Conservation (phyloP, 2,888 invertebrate species). For the Sepioteuthis lessoniana region DNA sequence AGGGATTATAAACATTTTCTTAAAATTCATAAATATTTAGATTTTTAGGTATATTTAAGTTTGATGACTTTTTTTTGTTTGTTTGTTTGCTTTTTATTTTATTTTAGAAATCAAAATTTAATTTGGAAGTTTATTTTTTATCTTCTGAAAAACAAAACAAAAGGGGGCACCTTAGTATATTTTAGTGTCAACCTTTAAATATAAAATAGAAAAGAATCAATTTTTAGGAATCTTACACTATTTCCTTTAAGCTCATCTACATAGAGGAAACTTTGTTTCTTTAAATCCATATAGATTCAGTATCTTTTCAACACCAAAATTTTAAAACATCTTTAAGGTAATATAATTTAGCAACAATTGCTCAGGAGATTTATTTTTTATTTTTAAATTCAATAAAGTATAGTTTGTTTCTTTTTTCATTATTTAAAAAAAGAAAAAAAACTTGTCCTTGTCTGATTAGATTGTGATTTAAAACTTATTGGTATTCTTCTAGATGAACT, state of each 20-base stretch:
- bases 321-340: background rate
- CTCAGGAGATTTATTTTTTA: background rate
- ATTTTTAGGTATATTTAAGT: no score
- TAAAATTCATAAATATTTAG: no score
- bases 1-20: background rate
- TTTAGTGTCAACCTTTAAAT: background rate
- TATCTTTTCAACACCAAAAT: background rate
- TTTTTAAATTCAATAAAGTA: background rate
- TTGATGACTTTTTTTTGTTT: no score
- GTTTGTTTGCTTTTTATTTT: no score
- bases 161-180: background rate
- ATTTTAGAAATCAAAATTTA: no score
- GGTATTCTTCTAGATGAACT: constrained; percentile 42
- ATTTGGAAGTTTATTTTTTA: no score
- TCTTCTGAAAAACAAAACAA: no score
- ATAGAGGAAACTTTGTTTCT: background rate
- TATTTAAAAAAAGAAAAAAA: background rate
- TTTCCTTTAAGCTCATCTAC: background rate
- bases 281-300: background rate
- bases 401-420: background rate
- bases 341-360: background rate
- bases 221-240: background rate
- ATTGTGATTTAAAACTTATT: constrained; percentile 35
- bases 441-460: no score
- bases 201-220: background rate